Evolutionary conservation across 2,797 vertebrate genomes (phyloP).

Genomic region (Synaphobranchus kaupii): DNA sequence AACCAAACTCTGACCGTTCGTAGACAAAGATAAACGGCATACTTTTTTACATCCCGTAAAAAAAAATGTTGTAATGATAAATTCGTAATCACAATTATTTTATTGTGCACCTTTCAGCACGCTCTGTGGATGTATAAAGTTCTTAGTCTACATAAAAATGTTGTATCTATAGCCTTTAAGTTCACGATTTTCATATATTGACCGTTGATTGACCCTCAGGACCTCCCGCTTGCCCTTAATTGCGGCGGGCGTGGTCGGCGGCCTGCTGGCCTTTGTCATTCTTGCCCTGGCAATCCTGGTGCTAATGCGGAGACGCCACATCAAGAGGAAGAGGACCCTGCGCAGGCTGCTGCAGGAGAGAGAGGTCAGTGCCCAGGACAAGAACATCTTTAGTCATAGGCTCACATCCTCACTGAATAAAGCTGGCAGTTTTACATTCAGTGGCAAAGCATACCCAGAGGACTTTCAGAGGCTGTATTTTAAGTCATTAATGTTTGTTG

Average conservation of each 20-base stretch:
- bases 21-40: no score
- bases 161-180: no score
- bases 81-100: no score
- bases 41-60: no score
- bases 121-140: no score
- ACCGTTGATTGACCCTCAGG: constrained; percentile 20
- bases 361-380: constrained; percentile 72
- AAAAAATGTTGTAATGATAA: no score
- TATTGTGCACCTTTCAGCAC: no score
- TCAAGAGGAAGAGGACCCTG: constrained; percentile 89
- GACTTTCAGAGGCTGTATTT: not conserved
- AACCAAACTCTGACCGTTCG: no score
- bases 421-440: not conserved
- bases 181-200: not conserved
- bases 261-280: constrained; percentile 81
- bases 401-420: not conserved
- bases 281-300: constrained; percentile 82
- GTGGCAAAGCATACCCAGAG: not conserved
- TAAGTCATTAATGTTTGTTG: not conserved
- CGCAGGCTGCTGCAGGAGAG: constrained; percentile 91
- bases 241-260: constrained; percentile 85
- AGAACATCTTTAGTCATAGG: not conserved
- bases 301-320: constrained; percentile 84
- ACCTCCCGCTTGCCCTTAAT: constrained; percentile 84
- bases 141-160: no score